These are phyloP conservation scores for Porites evermanni DNA, from an alignment of 92 coral and sea anemone genomes.

Conservation along the genomic window DNA sequence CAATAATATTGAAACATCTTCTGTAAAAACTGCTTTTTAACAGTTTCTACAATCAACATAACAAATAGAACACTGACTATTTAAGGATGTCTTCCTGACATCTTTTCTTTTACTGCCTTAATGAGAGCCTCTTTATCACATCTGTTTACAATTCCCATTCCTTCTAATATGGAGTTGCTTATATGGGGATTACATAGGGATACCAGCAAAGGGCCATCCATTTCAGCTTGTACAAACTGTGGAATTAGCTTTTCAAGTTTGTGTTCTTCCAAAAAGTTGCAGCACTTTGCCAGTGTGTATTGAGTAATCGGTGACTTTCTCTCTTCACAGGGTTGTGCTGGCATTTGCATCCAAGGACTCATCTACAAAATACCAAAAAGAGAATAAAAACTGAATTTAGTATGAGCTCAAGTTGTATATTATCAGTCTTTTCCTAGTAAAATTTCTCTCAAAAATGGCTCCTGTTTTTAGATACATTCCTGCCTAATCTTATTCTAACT, in stretches of 20 bases:
- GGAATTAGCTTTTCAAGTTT: slow-evolving; percentile 48
- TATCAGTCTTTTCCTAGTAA: no score
- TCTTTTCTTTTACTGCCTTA: slow-evolving; percentile 41
- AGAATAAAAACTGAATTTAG: no score
- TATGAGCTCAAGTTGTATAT: no score
- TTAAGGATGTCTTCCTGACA: background rate
- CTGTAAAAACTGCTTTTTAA: no score
- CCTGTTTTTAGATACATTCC: no score
- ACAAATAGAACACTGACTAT: background rate
- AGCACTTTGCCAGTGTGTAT: slow-evolving; percentile 43
- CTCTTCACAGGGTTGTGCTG: background rate
- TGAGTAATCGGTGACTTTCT: slow-evolving; percentile 29
- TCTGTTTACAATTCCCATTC: slow-evolving; percentile 54
- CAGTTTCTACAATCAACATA: background rate
- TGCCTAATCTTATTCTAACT: no score
- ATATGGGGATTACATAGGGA: slow-evolving; percentile 49
- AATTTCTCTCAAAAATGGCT: no score
- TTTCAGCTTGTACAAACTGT: slow-evolving; percentile 50
- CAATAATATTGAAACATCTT: no score
- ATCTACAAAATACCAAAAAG: background rate
- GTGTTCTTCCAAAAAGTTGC: slow-evolving; percentile 49
- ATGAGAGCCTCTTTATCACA: slow-evolving; percentile 26
- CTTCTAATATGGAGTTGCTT: slow-evolving; percentile 46
- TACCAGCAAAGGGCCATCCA: slow-evolving; percentile 63
- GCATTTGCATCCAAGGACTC: background rate